Evolutionary conservation across 2,797 vertebrate genomes (phyloP).

Genomic region (Phalloptychus januarius): DNA sequence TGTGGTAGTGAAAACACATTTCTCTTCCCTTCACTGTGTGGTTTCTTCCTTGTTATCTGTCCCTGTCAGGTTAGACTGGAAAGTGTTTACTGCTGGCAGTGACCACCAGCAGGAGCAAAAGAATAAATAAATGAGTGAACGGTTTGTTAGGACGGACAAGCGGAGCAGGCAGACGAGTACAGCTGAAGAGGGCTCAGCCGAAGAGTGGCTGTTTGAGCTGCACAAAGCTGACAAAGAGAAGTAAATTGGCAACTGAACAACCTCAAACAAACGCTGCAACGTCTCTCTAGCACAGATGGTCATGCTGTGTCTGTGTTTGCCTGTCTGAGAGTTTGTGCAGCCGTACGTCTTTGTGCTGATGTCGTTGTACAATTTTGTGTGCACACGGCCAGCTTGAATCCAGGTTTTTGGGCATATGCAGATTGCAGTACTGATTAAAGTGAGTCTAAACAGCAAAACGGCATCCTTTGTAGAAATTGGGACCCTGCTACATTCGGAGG

Average conservation of each 20-base stretch:
- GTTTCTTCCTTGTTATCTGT: constrained; percentile 35
- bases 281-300: constrained; percentile 10
- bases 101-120: constrained; percentile 12
- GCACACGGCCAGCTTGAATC: background rate
- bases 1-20: constrained; percentile 1
- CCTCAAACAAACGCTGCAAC: constrained; percentile 46
- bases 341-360: background rate
- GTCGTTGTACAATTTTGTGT: background rate
- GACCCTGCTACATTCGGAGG: background rate
- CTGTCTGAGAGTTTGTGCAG: background rate
- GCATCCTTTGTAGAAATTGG: background rate
- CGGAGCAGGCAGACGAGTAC: constrained; percentile 40
- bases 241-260: constrained; percentile 51
- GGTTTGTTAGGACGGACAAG: constrained; percentile 48
- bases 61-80: constrained; percentile 28
- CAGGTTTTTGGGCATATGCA: background rate
- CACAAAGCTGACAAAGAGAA: constrained; percentile 53
- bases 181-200: constrained; percentile 66
- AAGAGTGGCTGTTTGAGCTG: constrained; percentile 51
- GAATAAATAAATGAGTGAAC: constrained; percentile 58
- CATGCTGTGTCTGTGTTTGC: constrained; percentile 11
- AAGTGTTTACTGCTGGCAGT: constrained; percentile 16
- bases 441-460: background rate
- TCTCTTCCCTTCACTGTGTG: background rate
- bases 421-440: background rate